phyloP scores from a whole-genome alignment of 64 coral and sea anemone species.

The Dendronephthya gigantea region DNA sequence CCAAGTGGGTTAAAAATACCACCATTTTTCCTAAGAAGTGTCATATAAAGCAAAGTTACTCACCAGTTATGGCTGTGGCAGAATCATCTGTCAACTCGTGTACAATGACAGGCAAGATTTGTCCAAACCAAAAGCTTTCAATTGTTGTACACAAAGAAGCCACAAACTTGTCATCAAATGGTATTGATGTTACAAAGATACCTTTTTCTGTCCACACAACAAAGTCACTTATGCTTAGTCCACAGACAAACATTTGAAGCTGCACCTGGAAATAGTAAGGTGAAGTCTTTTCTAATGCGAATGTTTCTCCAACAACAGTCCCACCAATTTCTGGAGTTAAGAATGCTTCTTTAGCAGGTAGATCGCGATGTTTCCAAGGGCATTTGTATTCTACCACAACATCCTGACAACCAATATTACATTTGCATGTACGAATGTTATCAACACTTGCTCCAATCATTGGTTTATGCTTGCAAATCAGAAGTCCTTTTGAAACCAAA shows the following conservation, averaged over 20 bases:
- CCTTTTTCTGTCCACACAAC: neutral
- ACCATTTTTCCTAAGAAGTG: no score
- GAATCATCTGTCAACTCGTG: no score
- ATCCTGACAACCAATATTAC: neutral
- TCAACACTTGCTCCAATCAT: neutral
- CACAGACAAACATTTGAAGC: neutral
- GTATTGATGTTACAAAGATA: neutral
- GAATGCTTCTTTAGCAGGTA: constrained; percentile 6
- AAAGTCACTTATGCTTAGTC: neutral
- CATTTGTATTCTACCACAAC: constrained; percentile 14
- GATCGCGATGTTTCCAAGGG: neutral
- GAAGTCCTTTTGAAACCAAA: neutral
- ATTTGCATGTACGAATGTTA: neutral
- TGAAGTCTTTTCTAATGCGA: neutral
- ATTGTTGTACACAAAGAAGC: neutral
- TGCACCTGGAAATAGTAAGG: neutral
- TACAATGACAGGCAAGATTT: neutral
- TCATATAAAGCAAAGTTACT: no score
- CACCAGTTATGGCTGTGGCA: no score
- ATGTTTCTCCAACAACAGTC: neutral
- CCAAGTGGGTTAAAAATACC: no score
- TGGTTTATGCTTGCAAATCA: neutral
- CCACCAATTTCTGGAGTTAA: neutral
- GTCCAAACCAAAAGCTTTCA: neutral
- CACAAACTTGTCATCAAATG: neutral